These are phyloP conservation scores for Apis dorsata DNA, from an alignment of 1,140 invertebrate species.

Conservation along the genomic window DNA sequence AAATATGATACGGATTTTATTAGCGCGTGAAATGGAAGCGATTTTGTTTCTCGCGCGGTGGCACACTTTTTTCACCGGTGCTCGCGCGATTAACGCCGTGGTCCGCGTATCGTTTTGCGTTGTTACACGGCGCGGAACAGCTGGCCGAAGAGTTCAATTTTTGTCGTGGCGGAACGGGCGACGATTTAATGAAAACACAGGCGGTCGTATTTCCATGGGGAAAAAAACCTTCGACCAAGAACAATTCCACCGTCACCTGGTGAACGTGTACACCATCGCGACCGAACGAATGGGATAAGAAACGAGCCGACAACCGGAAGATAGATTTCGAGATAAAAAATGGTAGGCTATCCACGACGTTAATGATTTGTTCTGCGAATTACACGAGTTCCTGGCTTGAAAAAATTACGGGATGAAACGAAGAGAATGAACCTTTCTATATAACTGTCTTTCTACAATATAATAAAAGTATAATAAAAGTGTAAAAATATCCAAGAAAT, in stretches of 20 bases:
- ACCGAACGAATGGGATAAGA: slow-evolving; percentile 29
- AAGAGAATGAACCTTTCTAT: no score
- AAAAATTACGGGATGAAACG: no score
- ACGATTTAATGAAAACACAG: slow-evolving; percentile 55
- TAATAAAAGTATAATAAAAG: no score
- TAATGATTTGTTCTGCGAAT: no score
- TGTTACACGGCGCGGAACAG: slow-evolving; percentile 59
- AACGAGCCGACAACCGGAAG: slow-evolving; percentile 13
- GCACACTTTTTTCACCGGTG: slow-evolving; percentile 43
- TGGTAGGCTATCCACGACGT: neutral
- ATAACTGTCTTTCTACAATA: no score
- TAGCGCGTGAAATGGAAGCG: slow-evolving; percentile 53
- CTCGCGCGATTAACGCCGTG: slow-evolving; percentile 35
- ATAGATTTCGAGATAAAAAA: neutral
- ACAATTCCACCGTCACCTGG: slow-evolving; percentile 57
- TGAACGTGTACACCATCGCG: slow-evolving; percentile 40
- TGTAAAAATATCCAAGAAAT: no score
- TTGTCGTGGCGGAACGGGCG: slow-evolving; percentile 51
- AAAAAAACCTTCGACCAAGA: slow-evolving; percentile 27
- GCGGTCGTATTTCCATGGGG: slow-evolving; percentile 42
- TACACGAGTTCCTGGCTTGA: no score
- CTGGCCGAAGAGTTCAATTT: slow-evolving; percentile 62
- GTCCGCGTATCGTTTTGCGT: slow-evolving; percentile 46
- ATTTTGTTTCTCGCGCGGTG: slow-evolving; percentile 49
- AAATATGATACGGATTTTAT: slow-evolving; percentile 49